These are phyloP conservation scores for Cheilosia vulpina DNA, from an alignment of 2,888 invertebrate genomes.

Conservation along the genomic window DNA sequence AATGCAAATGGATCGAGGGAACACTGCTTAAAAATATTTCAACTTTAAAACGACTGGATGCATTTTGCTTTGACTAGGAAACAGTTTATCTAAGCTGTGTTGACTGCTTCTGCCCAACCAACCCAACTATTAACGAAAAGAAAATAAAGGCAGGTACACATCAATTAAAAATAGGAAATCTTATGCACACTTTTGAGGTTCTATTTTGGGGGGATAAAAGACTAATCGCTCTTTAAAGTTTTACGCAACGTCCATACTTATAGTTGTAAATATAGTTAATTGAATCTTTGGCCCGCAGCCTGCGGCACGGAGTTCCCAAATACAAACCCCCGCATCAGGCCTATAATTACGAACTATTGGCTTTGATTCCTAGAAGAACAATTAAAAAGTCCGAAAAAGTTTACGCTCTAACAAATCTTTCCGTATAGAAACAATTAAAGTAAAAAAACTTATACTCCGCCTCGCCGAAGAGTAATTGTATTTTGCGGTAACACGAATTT, in stretches of 20 bases:
- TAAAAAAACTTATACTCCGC: not conserved
- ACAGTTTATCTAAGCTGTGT: too few relatives aligned
- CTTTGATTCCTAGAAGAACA: not conserved
- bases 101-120: too few relatives aligned
- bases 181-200: not conserved
- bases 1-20: too few relatives aligned
- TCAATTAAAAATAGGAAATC: too few relatives aligned
- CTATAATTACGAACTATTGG: not conserved
- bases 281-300: not conserved
- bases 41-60: too few relatives aligned
- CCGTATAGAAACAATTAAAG: slow-evolving; percentile 20
- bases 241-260: not conserved
- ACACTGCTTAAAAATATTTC: too few relatives aligned
- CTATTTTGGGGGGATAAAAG: not conserved
- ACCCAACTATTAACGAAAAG: too few relatives aligned
- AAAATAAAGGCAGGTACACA: too few relatives aligned
- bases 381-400: slow-evolving; percentile 16
- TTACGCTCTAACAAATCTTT: slow-evolving; percentile 16
- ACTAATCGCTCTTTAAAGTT: not conserved
- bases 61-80: too few relatives aligned
- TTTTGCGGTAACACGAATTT: slow-evolving; percentile 35
- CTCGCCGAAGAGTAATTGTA: slow-evolving; percentile 19
- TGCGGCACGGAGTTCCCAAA: not conserved
- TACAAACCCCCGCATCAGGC: not conserved
- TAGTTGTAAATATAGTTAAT: not conserved